Evolutionary conservation across 2,797 vertebrate genomes (phyloP).

Genomic region (Zalophus californianus): DNA sequence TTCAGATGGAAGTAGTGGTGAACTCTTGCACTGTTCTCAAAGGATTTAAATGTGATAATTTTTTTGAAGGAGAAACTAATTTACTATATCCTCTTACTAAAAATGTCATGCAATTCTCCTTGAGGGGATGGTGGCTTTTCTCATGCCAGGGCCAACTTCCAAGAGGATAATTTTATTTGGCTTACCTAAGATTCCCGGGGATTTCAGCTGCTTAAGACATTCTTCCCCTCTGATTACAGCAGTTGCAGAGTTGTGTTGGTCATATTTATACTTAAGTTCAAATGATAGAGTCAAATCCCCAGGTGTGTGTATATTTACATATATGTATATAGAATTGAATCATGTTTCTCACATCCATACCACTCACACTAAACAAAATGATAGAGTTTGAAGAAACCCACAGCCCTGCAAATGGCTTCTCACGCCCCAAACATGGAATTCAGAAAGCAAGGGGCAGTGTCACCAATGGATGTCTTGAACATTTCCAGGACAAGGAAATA

Average conservation of each 20-base stretch:
- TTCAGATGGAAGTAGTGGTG: constrained; percentile 3
- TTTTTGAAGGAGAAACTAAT: not conserved
- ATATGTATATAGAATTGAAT: not conserved
- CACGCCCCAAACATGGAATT: not conserved
- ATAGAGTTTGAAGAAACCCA: not conserved
- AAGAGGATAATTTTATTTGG: constrained; percentile 19
- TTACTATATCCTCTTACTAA: not conserved
- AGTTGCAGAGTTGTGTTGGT: not conserved
- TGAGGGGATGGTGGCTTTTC: not conserved
- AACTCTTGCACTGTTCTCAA: constrained; percentile 43
- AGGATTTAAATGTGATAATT: constrained; percentile 12
- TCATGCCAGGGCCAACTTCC: not conserved
- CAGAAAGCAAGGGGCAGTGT: not conserved
- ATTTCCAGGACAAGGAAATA: not conserved
- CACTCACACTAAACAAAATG: constrained; percentile 37
- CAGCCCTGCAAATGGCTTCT: not conserved
- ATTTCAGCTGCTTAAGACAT: not conserved
- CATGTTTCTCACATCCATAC: not conserved
- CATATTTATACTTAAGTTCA: not conserved
- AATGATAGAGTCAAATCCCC: not conserved
- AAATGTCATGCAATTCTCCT: not conserved
- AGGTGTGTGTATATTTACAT: not conserved
- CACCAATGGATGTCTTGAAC: not conserved
- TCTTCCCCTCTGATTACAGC: not conserved
- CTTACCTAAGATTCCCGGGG: not conserved